These are phyloP conservation scores for Lepidurus couesii DNA, from an alignment of 1,140 invertebrate species.

Conservation along the genomic window DNA sequence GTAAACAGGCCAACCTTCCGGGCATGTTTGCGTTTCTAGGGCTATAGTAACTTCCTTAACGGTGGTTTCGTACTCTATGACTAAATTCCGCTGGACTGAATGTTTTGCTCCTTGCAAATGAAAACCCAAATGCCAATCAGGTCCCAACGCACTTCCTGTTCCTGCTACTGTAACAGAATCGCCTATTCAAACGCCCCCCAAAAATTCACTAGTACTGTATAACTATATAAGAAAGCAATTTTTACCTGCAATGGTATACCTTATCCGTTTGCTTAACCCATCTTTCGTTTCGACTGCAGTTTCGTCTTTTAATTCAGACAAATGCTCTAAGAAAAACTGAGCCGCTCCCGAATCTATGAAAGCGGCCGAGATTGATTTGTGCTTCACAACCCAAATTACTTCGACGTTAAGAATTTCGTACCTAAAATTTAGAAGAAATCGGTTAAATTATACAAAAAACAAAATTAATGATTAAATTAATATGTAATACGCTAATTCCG, in stretches of 20 bases:
- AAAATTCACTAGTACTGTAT: background rate
- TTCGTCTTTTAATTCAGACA: conserved; percentile 35
- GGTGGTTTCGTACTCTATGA: conserved; percentile 65
- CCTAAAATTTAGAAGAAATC: conserved; percentile 38
- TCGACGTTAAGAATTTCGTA: conserved; percentile 77
- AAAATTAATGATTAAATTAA: conserved; percentile 31
- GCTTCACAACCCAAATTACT: conserved; percentile 89
- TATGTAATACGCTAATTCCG: conserved; percentile 68
- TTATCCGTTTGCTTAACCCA: conserved; percentile 55
- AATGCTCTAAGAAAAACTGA: conserved; percentile 70
- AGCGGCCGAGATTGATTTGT: conserved; percentile 82
- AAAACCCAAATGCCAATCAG: conserved; percentile 81
- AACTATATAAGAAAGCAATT: background rate
- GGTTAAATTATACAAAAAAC: conserved; percentile 33
- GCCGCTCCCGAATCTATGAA: conserved; percentile 95
- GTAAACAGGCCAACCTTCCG: conserved; percentile 59
- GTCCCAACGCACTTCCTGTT: conserved; percentile 81
- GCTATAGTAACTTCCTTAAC: conserved; percentile 46
- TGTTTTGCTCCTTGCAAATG: conserved; percentile 54
- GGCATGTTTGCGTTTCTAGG: conserved; percentile 33
- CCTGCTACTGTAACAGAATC: background rate
- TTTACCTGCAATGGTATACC: conserved; percentile 55
- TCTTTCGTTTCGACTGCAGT: background rate
- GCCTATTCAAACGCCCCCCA: background rate
- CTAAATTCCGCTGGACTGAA: conserved; percentile 44